Conservation (phyloP, 2,888 invertebrate species). For the Drosophila macrospina region DNA sequence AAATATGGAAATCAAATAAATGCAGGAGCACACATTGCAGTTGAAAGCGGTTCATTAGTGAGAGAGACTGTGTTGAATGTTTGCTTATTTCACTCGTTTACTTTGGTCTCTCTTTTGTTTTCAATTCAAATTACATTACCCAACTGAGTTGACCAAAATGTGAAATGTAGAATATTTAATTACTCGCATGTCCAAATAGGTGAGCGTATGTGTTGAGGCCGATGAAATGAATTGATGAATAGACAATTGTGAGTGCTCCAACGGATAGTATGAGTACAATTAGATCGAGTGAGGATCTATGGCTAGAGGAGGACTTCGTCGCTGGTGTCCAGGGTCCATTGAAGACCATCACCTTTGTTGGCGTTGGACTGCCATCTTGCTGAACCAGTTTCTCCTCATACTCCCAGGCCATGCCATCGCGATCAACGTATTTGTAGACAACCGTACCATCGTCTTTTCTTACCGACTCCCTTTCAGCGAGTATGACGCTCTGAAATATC, state of each 20-base stretch:
- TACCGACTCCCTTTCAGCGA: neutral
- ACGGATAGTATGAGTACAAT: neutral
- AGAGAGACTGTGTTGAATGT: conserved; percentile 25
- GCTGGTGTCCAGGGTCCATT: conserved; percentile 22
- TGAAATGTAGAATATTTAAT: conserved; percentile 6
- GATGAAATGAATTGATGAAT: conserved; percentile 4
- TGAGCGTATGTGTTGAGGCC: neutral
- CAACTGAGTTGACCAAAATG: conserved; percentile 15
- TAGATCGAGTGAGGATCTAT: neutral
- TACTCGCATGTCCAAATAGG: conserved; percentile 1
- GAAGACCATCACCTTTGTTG: conserved; percentile 14
- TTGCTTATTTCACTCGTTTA: conserved; percentile 23
- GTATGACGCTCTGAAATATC: neutral
- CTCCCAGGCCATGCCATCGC: conserved; percentile 27
- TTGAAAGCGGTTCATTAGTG: conserved; percentile 68
- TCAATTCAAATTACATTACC: conserved; percentile 24
- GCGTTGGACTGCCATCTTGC: neutral
- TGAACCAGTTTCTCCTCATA: conserved; percentile 5
- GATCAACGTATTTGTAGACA: conserved; percentile 26
- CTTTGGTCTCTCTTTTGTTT: conserved; percentile 2
- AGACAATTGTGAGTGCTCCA: neutral
- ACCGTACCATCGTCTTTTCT: conserved; percentile 3
- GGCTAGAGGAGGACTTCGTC: neutral
- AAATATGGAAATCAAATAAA: conserved; percentile 25
- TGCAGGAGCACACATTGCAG: conserved; percentile 35